A percentile compares a stretch with the other conserved stretches of the same genome.
These are phyloP conservation scores for Xerus inauris DNA, from an alignment of 2,113 vertebrate species.

Conservation along the genomic window DNA sequence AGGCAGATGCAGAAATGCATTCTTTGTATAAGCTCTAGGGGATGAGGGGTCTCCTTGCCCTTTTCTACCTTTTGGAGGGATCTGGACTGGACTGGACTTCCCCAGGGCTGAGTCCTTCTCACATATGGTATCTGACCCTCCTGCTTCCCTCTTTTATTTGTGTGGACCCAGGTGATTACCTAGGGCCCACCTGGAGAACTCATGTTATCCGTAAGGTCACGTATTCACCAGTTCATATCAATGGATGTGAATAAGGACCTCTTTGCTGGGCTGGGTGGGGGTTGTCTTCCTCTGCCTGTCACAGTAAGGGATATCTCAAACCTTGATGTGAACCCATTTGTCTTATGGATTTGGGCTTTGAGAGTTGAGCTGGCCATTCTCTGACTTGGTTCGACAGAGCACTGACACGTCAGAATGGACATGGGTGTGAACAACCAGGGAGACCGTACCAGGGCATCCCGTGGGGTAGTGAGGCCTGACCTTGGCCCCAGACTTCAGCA, in stretches of 20 bases:
- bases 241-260: not conserved
- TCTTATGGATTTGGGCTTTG: not conserved
- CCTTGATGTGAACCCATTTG: too few relatives aligned
- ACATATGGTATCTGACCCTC: not conserved
- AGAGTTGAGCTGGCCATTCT: not conserved
- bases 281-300: not conserved
- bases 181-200: not conserved
- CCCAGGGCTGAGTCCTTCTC: not conserved
- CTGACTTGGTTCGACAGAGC: too few relatives aligned
- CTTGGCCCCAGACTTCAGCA: not conserved
- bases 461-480: not conserved
- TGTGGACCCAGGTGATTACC: not conserved
- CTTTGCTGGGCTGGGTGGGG: not conserved
- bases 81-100: too few relatives aligned
- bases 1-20: rapidly evolving
- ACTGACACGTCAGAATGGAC: not conserved
- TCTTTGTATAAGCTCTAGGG: not conserved
- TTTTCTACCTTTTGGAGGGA: not conserved
- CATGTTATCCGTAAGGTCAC: rapidly evolving
- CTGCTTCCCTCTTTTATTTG: not conserved
- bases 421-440: not conserved
- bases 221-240: too few relatives aligned
- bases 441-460: rapidly evolving
- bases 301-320: not conserved
- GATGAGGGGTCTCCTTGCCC: too few relatives aligned